Evolutionary conservation across 1,140 invertebrate genomes (phyloP), one percentile per base, ranked within the genome.

Genomic region (Bombus soroeensis): DNA sequence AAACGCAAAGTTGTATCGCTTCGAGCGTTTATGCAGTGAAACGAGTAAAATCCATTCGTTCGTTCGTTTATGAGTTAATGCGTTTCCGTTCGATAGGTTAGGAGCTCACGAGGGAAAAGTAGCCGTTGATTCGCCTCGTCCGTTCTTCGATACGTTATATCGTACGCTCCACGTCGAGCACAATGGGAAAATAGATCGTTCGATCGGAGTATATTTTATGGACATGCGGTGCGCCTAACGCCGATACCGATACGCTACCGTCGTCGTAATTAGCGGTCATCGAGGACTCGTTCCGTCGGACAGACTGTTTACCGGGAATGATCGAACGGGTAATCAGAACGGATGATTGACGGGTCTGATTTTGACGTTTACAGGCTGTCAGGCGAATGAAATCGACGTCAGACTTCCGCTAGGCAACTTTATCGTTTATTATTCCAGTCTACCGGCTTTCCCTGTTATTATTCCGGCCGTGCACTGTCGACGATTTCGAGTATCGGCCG

Each of bases 331-430:
- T 72, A 78, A 84, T 84, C 82, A 79, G 39, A 25, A 71, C 57
- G 82, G 53, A 73, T 80, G 83, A 85, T 41, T 39, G 83, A 85
- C 68, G 77, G 83, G 68, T 39, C 76, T 62, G 83, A 80, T 80
- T 80, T 80, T 57, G 76, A 85, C 77, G 83, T 80, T 74, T 81
- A 85, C 71, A 57, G 41, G 41, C 83, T 81, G 78, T 81, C 78
- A 68, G 13, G 13, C 43, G 32, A 57, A 80, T 73, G 83, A 85
- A 81, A 73, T 81, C 57, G 70, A 72, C 71, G 78, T 74, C 71
- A 81, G 34, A 74, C 13, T 74, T 74, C 59, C 59, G 37, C 59
- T 13, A 25, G 18, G 1, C 10, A 41, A 32, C 47, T 39, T 81
- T 81, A 68, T 85, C 83, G 43, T 85, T 81, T 74, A 47, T 81